Evolutionary conservation across 1,140 invertebrate species (phyloP), one percentile per base, ranked within the genome.

Genomic region (Brachionus rubens): DNA sequence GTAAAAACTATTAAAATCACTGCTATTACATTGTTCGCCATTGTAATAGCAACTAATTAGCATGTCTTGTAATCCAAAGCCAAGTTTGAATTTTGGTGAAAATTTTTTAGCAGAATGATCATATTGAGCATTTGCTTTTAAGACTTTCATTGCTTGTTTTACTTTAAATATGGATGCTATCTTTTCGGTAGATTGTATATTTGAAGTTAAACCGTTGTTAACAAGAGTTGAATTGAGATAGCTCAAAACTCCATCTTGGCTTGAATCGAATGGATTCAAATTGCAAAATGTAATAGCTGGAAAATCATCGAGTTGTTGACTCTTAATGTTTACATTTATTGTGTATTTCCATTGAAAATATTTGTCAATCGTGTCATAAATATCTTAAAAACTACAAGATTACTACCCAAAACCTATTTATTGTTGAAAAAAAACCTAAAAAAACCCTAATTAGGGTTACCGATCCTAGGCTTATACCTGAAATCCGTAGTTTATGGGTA

Each of bases 241-340:
- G 6, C n/a, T 12, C 4, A 2, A 9, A 33, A 19, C 21, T 14
- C 30, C 21, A 21, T 1, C 3, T 50, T 28, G 21, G 0, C 28
- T 72, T 4, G 50, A 30, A 30, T 72, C 68, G 30, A 72, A 72
- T 6, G 68, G 68, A 52, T 72, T 50, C 41, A 72, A 33, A 72
- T 72, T 72, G 28, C 68, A 72, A 40, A 72, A n/a, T 2, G 68
- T 30, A 50, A 72, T 14, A 10, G 19, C 68, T 10, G 68, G 68
- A 72, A 72, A 72, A 41, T 72, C 68, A 14, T 36, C 46, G 19
- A 50, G 14, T 26, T 59, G 7, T 16, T 16, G 16, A 6, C 28
- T 2, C 12, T 33, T 19, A 36, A 59, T 16, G 3, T 36, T 16
- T 19, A 36, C 16, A 33, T 16, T 36, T 36, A 33, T 36, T 36